Evolutionary conservation across 2,888 invertebrate species (phyloP).

Genomic region (Nipponacmea schrenckii): DNA sequence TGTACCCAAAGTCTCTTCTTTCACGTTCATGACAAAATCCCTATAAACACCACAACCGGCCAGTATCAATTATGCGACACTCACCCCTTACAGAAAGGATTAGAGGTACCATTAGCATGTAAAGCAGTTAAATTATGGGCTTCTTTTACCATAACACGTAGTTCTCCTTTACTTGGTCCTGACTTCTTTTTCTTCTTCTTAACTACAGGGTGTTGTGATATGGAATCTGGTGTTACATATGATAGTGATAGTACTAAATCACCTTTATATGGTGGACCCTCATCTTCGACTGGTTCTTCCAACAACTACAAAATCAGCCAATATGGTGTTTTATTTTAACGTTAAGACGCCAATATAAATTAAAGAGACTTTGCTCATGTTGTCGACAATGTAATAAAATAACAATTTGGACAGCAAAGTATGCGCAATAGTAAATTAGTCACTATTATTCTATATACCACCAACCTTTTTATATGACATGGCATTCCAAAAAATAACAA

Average conservation of each 20-base stretch:
- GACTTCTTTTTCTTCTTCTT: constrained; percentile 46
- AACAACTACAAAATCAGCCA: background rate
- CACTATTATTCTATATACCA: too few relatives aligned
- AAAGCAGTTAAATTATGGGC: constrained; percentile 90
- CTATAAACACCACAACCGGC: too few relatives aligned
- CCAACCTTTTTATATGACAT: too few relatives aligned
- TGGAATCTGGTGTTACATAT: constrained; percentile 82
- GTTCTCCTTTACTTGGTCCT: constrained; percentile 75
- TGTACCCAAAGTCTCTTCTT: too few relatives aligned
- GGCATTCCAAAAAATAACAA: too few relatives aligned
- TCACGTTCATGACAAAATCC: too few relatives aligned
- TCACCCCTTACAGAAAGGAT: constrained; percentile 90
- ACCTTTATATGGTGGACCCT: constrained; percentile 78
- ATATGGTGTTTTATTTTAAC: too few relatives aligned
- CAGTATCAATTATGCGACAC: constrained; percentile 22
- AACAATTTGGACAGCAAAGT: too few relatives aligned
- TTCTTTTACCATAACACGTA: constrained; percentile 92
- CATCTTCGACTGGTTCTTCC: constrained; percentile 41
- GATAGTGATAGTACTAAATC: constrained; percentile 92
- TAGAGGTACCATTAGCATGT: constrained; percentile 87
- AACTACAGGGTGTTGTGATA: constrained; percentile 35
- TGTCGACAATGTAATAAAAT: too few relatives aligned
- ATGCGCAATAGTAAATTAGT: too few relatives aligned
- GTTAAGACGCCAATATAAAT: too few relatives aligned
- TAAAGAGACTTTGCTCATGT: too few relatives aligned